Evolutionary conservation across 2,797 vertebrate genomes (phyloP).

Genomic region (Serranus cabrilla): DNA sequence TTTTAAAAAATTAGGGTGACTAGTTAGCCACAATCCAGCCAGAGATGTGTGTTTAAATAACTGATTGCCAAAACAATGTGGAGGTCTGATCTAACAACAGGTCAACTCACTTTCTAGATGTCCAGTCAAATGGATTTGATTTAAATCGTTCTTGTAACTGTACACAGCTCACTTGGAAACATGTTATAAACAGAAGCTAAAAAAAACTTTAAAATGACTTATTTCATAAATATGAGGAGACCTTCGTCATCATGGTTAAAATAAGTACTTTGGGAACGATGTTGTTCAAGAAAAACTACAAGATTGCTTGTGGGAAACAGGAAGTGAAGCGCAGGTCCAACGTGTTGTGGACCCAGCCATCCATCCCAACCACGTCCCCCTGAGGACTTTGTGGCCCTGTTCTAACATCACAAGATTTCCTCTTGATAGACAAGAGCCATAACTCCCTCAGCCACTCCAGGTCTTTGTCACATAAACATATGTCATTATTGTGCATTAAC

Average conservation of each 20-base stretch:
- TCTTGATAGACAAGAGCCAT: constrained; percentile 3
- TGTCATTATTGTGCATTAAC: not conserved
- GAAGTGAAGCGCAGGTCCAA: not conserved
- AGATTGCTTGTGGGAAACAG: not conserved
- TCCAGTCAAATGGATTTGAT: no score
- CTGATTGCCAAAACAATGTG: no score
- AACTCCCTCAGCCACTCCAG: not conserved
- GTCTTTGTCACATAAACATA: not conserved
- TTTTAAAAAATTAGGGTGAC: no score
- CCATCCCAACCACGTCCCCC: not conserved
- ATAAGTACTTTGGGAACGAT: not conserved
- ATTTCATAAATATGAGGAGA: not conserved
- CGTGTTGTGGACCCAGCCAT: not conserved
- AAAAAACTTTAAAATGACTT: not conserved
- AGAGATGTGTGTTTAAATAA: no score
- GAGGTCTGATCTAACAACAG: no score
- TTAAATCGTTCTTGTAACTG: no score
- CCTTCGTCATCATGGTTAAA: not conserved
- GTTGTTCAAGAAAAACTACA: not conserved
- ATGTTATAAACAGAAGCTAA: no score
- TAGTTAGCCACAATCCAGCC: no score
- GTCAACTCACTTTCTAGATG: no score
- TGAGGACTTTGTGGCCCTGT: not conserved
- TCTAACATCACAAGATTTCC: not conserved
- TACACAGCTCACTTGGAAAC: no score